Base-by-base conservation (phyloP, 2,113 vertebrate species). In the Meriones unguiculatus region DNA sequence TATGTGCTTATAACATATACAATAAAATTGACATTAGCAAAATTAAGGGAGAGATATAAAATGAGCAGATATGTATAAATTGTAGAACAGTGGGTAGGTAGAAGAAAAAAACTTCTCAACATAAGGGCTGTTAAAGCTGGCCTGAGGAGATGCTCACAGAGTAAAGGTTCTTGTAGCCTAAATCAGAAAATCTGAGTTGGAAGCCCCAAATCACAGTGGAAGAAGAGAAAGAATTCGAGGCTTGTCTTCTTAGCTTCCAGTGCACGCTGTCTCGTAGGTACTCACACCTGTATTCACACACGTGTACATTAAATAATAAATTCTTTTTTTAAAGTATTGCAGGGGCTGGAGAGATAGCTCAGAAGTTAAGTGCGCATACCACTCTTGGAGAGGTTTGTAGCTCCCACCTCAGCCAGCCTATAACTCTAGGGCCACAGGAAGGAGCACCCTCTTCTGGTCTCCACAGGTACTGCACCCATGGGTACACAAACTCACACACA, bases 21-120 rank as follows among this genome's bases (percentile, higher is more conserved):
- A 84, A 87, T 20, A 94, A 94, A 95, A 82, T 90, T 59, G 30
- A 3, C 11, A 82, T 76, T 80, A 91, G 70, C 50, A 92, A 91
- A 89, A 24, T 93, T 89, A 76, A 92, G 93, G 78, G 17, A 28
- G 35, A 32, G 50, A 15, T 62, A 59, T 84, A 72, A 84, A 89
- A 18, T 80, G 69, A 46, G 20, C 57, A 92, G 24, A 93, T 85
- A 81, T 72, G 76, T 93, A 0, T 59, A 91, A 89, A 75, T 86
- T 95, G 32, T 62, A 67, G 69, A 65, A 64, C 35, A 76, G 6
- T 82, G 11, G 0, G 2, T 86, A 90, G 69, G 96, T 84, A 82
- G 41, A 93, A 92, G 89, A 94, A 25, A 90, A 70, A 4, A 8
- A 70, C 46, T 90, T 14, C 7, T 52, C 35, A 80, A 10, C n/a